Percentiles rank a stretch among this genome's conserved stretches.
Conservation (phyloP, 2,797 vertebrate species). For the Psittacula derbiana region DNA sequence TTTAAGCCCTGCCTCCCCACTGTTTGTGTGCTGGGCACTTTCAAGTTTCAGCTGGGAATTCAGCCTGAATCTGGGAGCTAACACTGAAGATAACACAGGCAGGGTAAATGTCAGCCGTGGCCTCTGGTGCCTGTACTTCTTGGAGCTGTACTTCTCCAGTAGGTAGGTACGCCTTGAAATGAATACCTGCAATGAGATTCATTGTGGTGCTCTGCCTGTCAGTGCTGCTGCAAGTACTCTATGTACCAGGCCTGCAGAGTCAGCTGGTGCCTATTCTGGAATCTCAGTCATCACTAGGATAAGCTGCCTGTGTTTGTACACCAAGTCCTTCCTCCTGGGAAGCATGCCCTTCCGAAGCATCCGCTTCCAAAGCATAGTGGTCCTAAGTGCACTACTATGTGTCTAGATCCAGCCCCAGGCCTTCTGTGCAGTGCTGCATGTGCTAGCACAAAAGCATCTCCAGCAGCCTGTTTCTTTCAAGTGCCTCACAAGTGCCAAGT, state of each 20-base stretch:
- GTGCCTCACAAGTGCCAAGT: neutral
- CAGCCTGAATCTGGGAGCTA: neutral
- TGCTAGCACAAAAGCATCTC: neutral
- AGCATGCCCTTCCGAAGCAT: rapidly evolving
- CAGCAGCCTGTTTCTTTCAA: neutral
- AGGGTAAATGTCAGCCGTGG: neutral
- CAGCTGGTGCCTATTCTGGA: rapidly evolving
- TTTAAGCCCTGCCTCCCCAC: neutral
- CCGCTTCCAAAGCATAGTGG: too few species aligned
- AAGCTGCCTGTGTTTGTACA: rapidly evolving
- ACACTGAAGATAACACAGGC: neutral
- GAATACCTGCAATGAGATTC: neutral
- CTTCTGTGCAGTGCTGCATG: neutral
- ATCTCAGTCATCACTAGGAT: neutral
- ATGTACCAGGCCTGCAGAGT: neutral
- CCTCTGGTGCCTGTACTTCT: neutral
- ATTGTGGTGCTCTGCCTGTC: neutral
- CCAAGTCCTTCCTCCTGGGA: neutral
- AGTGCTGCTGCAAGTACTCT: neutral
- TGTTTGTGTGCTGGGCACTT: neutral
- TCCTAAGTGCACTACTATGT: neutral
- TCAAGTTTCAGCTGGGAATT: neutral
- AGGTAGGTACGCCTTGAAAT: neutral
- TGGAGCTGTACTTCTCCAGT: neutral
- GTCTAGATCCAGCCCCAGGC: neutral